Evolutionary conservation across 2,797 vertebrate species (phyloP).

Genomic region (Micrastur ruficollis): DNA sequence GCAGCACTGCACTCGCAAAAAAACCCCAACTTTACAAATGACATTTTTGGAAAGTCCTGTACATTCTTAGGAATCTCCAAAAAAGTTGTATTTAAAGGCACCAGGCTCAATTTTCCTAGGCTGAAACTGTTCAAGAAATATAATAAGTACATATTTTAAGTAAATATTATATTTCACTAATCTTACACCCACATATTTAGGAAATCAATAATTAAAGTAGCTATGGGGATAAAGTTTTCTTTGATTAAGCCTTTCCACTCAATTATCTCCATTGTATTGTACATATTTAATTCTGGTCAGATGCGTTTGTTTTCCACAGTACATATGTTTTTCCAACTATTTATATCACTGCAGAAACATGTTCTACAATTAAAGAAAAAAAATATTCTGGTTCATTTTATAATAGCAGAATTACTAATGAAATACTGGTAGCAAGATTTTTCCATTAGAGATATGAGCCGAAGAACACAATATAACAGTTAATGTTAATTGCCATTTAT

Average conservation of each 20-base stretch:
- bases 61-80: background rate
- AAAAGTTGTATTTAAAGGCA: constrained; percentile 37
- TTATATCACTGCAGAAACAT: background rate
- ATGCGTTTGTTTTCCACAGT: background rate
- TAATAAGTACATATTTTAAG: background rate
- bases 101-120: background rate
- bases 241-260: background rate
- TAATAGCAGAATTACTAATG: background rate
- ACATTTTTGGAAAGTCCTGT: constrained; percentile 16
- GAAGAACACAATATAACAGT: background rate
- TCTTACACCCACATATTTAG: background rate
- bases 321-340: background rate
- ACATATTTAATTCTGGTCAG: background rate
- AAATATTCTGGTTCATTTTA: background rate
- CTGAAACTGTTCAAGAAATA: background rate
- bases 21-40: background rate
- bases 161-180: background rate
- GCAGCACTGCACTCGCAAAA: background rate
- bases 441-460: background rate
- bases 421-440: background rate
- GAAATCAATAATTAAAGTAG: background rate
- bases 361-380: background rate
- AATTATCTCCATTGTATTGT: background rate
- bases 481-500: background rate
- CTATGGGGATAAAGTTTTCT: background rate